These are phyloP conservation scores for Thyatira batis DNA, from an alignment of 2,888 invertebrate genomes.

Conservation along the genomic window DNA sequence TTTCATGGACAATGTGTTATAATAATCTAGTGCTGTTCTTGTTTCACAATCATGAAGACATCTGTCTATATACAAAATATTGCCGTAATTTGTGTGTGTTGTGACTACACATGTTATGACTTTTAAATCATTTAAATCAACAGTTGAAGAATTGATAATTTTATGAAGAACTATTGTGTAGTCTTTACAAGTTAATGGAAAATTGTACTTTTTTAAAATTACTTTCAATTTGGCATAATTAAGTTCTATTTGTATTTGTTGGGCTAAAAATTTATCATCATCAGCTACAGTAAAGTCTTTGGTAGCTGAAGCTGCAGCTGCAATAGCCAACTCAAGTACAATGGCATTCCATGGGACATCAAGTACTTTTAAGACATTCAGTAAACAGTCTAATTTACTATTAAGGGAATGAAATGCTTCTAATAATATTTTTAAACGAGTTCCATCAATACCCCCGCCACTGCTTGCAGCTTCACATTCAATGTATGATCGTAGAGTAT, in stretches of 20 bases:
- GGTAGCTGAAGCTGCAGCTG: constrained; percentile 54
- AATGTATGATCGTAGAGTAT: constrained; percentile 63
- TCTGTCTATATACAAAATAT: constrained; percentile 63
- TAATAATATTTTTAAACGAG: constrained; percentile 62
- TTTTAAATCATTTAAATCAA: constrained; percentile 66
- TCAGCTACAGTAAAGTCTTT: constrained; percentile 69
- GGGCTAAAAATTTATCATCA: constrained; percentile 55
- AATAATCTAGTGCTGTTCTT: constrained; percentile 62
- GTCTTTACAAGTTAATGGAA: constrained; percentile 65
- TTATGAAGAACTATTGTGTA: constrained; percentile 68
- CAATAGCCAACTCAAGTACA: constrained; percentile 58
- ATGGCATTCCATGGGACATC: constrained; percentile 71
- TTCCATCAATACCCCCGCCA: constrained; percentile 68
- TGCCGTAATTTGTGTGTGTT: constrained; percentile 54
- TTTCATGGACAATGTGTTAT: constrained; percentile 45
- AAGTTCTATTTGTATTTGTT: constrained; percentile 70
- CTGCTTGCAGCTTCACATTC: constrained; percentile 69
- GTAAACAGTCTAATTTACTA: constrained; percentile 65
- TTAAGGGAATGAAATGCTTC: constrained; percentile 59
- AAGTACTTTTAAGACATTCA: constrained; percentile 68
- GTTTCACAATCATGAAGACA: constrained; percentile 68
- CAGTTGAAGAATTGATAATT: constrained; percentile 49
- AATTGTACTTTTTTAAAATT: constrained; percentile 73
- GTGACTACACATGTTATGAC: constrained; percentile 59
- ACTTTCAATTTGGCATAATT: constrained; percentile 74